Percentiles rank a stretch among this genome's conserved stretches.
Conservation (phyloP, 2,113 vertebrate genomes). For the Raja brachyura region DNA sequence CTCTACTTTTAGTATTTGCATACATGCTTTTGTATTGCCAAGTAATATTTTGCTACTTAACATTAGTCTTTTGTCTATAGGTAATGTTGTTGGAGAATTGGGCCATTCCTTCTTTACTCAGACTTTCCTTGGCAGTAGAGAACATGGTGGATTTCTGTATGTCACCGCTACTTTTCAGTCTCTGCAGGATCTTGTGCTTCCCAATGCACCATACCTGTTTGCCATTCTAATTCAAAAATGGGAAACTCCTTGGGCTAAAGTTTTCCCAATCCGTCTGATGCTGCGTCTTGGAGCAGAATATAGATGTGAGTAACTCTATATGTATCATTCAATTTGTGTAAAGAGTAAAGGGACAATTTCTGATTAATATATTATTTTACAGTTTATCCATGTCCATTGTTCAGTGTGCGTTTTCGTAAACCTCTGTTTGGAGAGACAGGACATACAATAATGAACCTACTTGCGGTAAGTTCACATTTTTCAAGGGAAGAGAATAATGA, state of each 20-base stretch:
- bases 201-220: constrained; percentile 87
- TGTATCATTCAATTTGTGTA: background rate
- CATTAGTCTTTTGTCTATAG: constrained; percentile 52
- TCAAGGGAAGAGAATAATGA: constrained; percentile 19
- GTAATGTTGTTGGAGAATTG: constrained; percentile 84
- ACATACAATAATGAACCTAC: constrained; percentile 97
- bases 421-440: constrained; percentile 96
- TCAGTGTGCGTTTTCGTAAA: constrained; percentile 93
- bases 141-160: constrained; percentile 93
- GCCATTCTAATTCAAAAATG: constrained; percentile 97
- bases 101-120: constrained; percentile 96
- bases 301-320: constrained; percentile 70
- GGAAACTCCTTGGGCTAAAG: constrained; percentile 98
- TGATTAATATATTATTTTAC: constrained; percentile 45
- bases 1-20: background rate
- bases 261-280: constrained; percentile 95
- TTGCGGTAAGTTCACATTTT: constrained; percentile 70
- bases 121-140: constrained; percentile 91
- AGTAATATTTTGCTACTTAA: background rate
- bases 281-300: constrained; percentile 93
- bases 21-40: too few species aligned
- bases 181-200: constrained; percentile 87
- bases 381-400: constrained; percentile 96
- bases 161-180: constrained; percentile 89
- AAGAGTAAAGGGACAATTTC: background rate